These are phyloP conservation scores for Corydoras maculifer DNA, from an alignment of 2,113 vertebrate genomes.

Conservation along the genomic window DNA sequence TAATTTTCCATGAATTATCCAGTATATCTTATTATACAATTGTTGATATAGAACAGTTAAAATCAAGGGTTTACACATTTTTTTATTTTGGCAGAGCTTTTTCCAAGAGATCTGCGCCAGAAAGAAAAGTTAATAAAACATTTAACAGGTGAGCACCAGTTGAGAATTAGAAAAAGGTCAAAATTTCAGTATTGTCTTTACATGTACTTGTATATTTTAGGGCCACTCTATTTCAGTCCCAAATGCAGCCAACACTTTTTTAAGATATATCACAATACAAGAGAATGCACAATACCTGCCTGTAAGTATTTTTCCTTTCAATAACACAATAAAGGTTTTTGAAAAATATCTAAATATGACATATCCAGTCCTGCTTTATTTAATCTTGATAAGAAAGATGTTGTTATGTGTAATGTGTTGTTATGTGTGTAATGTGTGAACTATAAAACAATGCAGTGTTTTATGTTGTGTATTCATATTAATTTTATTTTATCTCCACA, in stretches of 20 bases:
- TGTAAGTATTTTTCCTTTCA: conserved; percentile 70
- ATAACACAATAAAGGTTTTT: too few species aligned
- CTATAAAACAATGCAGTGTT: too few species aligned
- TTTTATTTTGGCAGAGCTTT: conserved; percentile 65
- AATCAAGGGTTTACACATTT: background rate
- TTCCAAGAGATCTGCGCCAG: conserved; percentile 77
- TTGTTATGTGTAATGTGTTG: too few species aligned
- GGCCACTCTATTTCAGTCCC: conserved; percentile 85
- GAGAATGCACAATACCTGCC: conserved; percentile 85
- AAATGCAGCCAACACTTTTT: conserved; percentile 90
- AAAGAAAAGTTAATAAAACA: conserved; percentile 88
- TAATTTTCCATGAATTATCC: too few species aligned
- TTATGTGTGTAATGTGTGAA: too few species aligned
- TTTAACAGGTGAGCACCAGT: conserved; percentile 75
- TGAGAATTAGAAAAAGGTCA: too few species aligned
- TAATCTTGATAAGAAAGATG: too few species aligned
- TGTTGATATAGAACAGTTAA: background rate
- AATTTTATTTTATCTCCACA: too few species aligned
- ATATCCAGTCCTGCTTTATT: too few species aligned
- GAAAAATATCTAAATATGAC: too few species aligned
- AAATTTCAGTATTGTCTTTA: background rate
- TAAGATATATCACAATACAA: conserved; percentile 84
- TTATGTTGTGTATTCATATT: too few species aligned
- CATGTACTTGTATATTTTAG: conserved; percentile 57
- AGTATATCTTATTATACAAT: too few species aligned